Evolutionary conservation across 2,888 invertebrate species (phyloP).

Genomic region (Entomobrya proxima): DNA sequence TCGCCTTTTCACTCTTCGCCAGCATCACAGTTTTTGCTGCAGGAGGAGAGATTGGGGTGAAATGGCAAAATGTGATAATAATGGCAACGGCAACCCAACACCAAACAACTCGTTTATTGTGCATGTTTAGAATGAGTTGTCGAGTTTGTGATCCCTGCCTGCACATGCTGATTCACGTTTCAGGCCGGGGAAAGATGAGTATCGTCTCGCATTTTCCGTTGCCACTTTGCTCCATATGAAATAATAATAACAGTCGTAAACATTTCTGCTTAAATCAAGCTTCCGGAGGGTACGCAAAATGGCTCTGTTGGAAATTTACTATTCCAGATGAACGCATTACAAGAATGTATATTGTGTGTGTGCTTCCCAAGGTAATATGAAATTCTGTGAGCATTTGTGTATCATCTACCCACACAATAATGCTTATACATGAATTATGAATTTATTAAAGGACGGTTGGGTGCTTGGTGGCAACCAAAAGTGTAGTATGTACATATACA

Average conservation of each 20-base stretch:
- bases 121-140: too few relatives aligned
- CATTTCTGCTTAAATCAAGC: constrained; percentile 64
- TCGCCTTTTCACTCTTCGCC: not conserved
- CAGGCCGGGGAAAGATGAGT: not conserved
- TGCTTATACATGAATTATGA: not conserved
- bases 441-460: not conserved
- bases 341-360: too few relatives aligned
- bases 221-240: constrained; percentile 29
- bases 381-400: not conserved
- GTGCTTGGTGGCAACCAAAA: not conserved
- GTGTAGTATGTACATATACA: not conserved
- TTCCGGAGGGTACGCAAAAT: constrained; percentile 8
- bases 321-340: not conserved
- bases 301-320: constrained; percentile 24
- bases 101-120: not conserved
- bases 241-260: constrained; percentile 67
- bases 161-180: too few relatives aligned
- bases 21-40: constrained; percentile 8
- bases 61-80: not conserved
- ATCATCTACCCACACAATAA: not conserved
- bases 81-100: not conserved
- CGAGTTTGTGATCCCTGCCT: too few relatives aligned
- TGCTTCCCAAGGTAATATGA: too few relatives aligned
- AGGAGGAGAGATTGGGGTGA: not conserved
- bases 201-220: constrained; percentile 36